Evolutionary conservation across 2,888 invertebrate genomes (phyloP).

Genomic region (Salpingus planirostris): DNA sequence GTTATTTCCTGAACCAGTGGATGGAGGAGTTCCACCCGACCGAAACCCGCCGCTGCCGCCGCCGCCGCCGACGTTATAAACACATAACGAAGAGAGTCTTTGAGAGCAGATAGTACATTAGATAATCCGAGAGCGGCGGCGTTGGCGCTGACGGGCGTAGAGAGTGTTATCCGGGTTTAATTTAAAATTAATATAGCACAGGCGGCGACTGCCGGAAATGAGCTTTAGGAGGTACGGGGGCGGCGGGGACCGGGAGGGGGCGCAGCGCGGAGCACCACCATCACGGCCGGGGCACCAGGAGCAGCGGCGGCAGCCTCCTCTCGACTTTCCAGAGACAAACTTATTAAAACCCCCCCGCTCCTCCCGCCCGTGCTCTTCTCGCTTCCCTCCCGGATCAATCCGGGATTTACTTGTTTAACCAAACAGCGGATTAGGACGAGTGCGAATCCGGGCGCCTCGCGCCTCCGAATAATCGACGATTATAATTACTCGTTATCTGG

Average conservation of each 20-base stretch:
- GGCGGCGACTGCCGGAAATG: constrained; percentile 59
- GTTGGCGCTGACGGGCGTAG: constrained; percentile 26
- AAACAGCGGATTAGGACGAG: too few relatives aligned
- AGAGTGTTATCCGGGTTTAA: constrained; percentile 52
- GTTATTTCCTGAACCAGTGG: constrained; percentile 36
- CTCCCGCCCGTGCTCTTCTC: too few relatives aligned
- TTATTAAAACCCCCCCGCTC: constrained; percentile 12
- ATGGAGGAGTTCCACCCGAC: constrained; percentile 18
- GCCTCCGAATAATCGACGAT: too few relatives aligned
- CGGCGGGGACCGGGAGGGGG: constrained; percentile 3
- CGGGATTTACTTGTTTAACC: too few relatives aligned
- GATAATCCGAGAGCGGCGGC: constrained; percentile 35
- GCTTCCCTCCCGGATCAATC: too few relatives aligned
- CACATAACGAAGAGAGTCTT: constrained; percentile 27
- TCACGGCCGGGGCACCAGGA: too few relatives aligned
- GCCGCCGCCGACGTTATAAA: too few relatives aligned
- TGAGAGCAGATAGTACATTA: constrained; percentile 36
- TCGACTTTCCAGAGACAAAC: constrained; percentile 12
- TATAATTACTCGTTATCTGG: too few relatives aligned
- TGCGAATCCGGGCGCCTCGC: too few relatives aligned
- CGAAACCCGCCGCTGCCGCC: too few relatives aligned
- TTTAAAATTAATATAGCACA: constrained; percentile 64
- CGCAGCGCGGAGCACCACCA: not conserved
- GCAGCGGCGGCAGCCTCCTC: too few relatives aligned
- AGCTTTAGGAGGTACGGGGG: constrained; percentile 48